Evolutionary conservation across 1,140 invertebrate genomes (phyloP), one percentile per base, ranked within the genome.

Genomic region (Vanessa atalanta): DNA sequence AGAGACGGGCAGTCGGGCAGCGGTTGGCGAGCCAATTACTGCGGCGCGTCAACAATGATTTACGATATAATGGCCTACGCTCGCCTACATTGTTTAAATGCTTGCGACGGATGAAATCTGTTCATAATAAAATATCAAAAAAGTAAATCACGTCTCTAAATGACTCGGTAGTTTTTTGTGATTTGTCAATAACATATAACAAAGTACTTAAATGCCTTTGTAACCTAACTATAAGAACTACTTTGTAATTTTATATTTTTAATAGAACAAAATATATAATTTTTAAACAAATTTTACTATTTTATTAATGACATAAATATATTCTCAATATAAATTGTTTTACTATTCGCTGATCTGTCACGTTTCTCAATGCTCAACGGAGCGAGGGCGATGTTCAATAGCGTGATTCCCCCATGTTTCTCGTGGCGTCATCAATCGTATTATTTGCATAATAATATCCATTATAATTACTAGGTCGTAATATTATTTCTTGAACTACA

Each of bases 71-170:
- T 88, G 81, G 82, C 83, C 77, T 73, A 68, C 78, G 79, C 77
- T 78, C 78, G 88, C 88, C 85, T 87, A 90, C 88, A 89, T 88
- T 89, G 89, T 88, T 89, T 87, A 83, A 90, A 90, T 88, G 84
- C 82, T 79, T 82, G 80, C 81, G 78, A 82, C 80, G 79, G 75
- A 81, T 76, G 81, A 82, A 75, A 83, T 84, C 80, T 79, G 77
- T 76, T 79, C 74, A 13, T 11, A 31, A 26, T 37, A 63, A 63
- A 26, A 37, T 63, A 37, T n/a, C 16, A 53, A 53, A 63, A 37
- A 43, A 63, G 26, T 63, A 26, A 3, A 63, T 63, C 60, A 31
- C n/a, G n/a, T 63, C 60, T 43, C 37, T 43, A 63, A 63, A 23
- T 55, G 53, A 23, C 53, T 16, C 53, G n/a, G 9, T 9, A 14